These are phyloP conservation scores for Paratilapia polleni DNA, from an alignment of 2,113 vertebrate genomes.

Conservation along the genomic window DNA sequence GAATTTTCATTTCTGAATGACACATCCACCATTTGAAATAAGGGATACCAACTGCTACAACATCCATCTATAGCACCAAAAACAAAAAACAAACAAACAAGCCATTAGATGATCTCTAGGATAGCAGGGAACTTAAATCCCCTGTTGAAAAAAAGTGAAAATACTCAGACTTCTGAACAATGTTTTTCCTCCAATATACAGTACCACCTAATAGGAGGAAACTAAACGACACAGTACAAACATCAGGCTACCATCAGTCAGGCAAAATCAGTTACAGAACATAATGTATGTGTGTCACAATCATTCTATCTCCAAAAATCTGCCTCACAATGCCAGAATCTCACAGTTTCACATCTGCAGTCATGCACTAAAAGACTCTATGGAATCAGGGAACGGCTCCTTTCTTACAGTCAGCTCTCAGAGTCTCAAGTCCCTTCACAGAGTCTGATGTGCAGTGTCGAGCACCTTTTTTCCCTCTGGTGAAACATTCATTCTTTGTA, in stretches of 20 bases:
- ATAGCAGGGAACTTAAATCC: background rate
- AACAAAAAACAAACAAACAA: too few relatives aligned
- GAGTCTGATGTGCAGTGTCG: slow-evolving; percentile 29
- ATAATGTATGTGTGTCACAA: slow-evolving; percentile 12
- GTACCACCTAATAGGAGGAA: slow-evolving; percentile 29
- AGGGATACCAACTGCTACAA: slow-evolving; percentile 55
- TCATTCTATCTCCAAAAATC: slow-evolving; percentile 5
- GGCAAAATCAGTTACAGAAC: slow-evolving; percentile 28
- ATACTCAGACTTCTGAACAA: slow-evolving; percentile 31
- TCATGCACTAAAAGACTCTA: background rate
- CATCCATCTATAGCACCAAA: slow-evolving; percentile 62
- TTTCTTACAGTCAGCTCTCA: slow-evolving; percentile 17
- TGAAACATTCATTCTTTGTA: slow-evolving; percentile 1
- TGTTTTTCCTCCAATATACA: slow-evolving; percentile 26
- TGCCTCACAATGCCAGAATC: background rate
- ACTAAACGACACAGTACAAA: slow-evolving; percentile 43
- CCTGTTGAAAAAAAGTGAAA: slow-evolving; percentile 12
- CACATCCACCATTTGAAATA: slow-evolving; percentile 48
- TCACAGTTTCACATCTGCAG: slow-evolving; percentile 15
- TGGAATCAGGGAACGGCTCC: background rate
- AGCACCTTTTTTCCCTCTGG: slow-evolving; percentile 15
- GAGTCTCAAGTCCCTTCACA: slow-evolving; percentile 39
- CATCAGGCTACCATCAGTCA: slow-evolving; percentile 38
- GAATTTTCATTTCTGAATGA: slow-evolving; percentile 40
- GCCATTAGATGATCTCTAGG: slow-evolving; percentile 9